Base-by-base conservation (phyloP, 2,797 vertebrate species). In the Notamacropus eugenii region DNA sequence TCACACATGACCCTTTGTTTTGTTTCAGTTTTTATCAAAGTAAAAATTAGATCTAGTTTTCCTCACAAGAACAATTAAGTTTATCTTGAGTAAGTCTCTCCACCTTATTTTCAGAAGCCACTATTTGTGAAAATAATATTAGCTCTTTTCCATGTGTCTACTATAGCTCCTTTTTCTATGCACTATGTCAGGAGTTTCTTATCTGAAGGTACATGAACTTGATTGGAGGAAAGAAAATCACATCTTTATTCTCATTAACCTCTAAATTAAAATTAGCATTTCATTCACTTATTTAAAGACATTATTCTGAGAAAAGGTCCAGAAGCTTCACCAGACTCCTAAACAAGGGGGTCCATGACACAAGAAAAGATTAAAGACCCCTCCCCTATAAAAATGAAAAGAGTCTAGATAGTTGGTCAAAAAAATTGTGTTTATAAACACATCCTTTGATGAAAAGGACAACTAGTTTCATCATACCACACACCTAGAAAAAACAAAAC, bases 11-110 rank as follows among this genome's bases (percentile, higher is more conserved):
- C 24, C 91, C 29, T 96, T 92, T 55, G 4, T 50, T 96, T 96
- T 93, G 2, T 92, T 95, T 94, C 13, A 90, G 28, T 13, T 96
- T 58, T 96, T 92, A 93, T 91, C 19, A 93, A 91, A 97, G 93
- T 95, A 57, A 93, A 96, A 96, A 59, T 22, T 19, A 0, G 92
- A 56, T 40, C 27, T 96, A 40, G 22, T 16, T 93, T 90, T 90
- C 90, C 62, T 91, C 56, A 92, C 54, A 93, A 90, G 29, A 11
- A 31, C 34, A 74, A 52, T 46, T 27, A 82, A 40, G 74, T 46
- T 46, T 82, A 8, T 82, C 6, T 46, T 82, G 74, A 82, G 24
- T 46, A 82, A 82, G 40, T 82, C 40, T 46, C 40, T 82, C 40
- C 9, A 46, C 22, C 3, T 82, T 82, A 46, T 82, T n/a, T 67